Percentiles rank a stretch among this genome's conserved stretches.
phyloP scores from a whole-genome alignment of 2,797 vertebrate species.

The Diceros bicornis region DNA sequence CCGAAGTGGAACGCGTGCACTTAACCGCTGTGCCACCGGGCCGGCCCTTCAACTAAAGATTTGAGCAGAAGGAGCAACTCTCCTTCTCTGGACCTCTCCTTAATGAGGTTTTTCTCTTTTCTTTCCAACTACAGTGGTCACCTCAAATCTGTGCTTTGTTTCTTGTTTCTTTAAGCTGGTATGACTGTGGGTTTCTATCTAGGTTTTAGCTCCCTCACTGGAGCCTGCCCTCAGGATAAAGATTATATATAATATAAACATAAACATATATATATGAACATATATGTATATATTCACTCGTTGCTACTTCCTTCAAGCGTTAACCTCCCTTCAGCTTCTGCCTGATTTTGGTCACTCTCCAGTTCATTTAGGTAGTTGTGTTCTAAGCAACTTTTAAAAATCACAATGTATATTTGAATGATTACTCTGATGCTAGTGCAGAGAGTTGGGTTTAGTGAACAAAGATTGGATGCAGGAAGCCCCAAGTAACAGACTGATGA shows the following conservation, averaged over 20 bases:
- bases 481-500: neutral
- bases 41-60: neutral
- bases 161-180: neutral
- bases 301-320: neutral
- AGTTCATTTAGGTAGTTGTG: neutral
- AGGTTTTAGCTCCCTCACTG: neutral
- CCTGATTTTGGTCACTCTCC: neutral
- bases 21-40: too few relatives aligned
- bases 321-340: conserved; percentile 5
- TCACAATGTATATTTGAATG: neutral
- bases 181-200: neutral
- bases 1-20: too few relatives aligned
- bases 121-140: neutral
- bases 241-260: neutral
- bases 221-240: neutral
- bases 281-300: neutral
- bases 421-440: neutral
- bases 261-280: too few relatives aligned
- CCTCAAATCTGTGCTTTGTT: neutral
- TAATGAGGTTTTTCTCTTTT: neutral
- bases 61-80: neutral
- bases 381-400: neutral
- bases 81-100: neutral
- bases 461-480: neutral
- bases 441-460: neutral